A percentile compares a stretch with the other conserved stretches of the same genome.
These are phyloP conservation scores for Philopotamus ludificatus DNA, from an alignment of 1,140 invertebrate species.

Conservation along the genomic window DNA sequence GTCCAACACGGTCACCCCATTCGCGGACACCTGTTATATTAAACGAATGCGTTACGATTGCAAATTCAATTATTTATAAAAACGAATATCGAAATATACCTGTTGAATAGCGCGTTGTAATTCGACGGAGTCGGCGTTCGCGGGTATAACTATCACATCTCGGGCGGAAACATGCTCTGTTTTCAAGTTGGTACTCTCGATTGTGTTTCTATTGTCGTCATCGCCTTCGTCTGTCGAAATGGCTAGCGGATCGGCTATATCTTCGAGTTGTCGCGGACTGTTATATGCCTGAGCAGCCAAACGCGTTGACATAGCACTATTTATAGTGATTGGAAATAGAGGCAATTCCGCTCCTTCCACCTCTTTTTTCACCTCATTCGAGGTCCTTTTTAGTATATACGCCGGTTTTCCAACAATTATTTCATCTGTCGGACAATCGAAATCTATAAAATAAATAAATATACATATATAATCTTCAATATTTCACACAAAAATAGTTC, in stretches of 20 bases:
- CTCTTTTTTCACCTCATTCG: too few species aligned
- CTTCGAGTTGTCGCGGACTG: constrained; percentile 20
- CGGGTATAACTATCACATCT: constrained; percentile 54
- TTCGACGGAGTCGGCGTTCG: constrained; percentile 48
- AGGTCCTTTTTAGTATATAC: constrained; percentile 50
- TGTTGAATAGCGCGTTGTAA: constrained; percentile 55
- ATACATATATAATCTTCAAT: too few species aligned
- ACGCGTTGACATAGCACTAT: constrained; percentile 47
- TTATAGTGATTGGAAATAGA: constrained; percentile 5
- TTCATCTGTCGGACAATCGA: constrained; percentile 56
- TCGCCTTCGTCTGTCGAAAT: constrained; percentile 16
- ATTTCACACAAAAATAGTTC: too few species aligned
- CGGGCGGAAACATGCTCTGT: constrained; percentile 44
- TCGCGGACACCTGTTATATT: constrained; percentile 47
- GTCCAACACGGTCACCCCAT: constrained; percentile 48
- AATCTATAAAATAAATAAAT: constrained; percentile 46
- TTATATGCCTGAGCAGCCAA: constrained; percentile 45
- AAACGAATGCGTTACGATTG: not conserved
- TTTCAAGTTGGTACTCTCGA: constrained; percentile 38
- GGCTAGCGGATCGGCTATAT: constrained; percentile 10
- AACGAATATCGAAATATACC: constrained; percentile 40
- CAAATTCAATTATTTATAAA: not conserved
- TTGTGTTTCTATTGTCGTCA: constrained; percentile 35
- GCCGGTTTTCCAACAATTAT: constrained; percentile 52
- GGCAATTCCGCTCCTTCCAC: constrained; percentile 15